A percentile compares a stretch with the other conserved stretches of the same genome.
Conservation (phyloP, 2,888 invertebrate genomes). For the Argyresthia goedartella region DNA sequence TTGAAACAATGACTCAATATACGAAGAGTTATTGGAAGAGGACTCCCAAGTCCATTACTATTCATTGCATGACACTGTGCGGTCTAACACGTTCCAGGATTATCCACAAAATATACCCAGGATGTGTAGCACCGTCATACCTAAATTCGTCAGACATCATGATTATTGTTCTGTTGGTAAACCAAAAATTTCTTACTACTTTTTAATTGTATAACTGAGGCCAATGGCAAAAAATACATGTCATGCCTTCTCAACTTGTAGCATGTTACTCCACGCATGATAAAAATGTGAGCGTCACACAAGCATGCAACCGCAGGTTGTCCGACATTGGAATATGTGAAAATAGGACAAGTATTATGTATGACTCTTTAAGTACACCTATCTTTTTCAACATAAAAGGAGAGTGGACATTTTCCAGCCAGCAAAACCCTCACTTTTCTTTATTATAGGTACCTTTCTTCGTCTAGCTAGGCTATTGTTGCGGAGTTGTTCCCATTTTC, state of each 20-base stretch:
- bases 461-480: constrained; percentile 1
- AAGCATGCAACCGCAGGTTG: neutral
- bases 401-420: neutral
- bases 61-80: constrained; percentile 4
- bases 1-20: neutral
- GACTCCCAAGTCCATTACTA: neutral
- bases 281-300: neutral
- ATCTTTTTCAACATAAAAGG: neutral
- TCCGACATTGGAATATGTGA: too few relatives aligned
- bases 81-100: neutral
- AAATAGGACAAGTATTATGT: too few relatives aligned
- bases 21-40: neutral
- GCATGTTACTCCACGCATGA: neutral
- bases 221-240: neutral
- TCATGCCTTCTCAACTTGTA: neutral
- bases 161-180: neutral
- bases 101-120: neutral
- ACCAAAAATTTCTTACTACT: neutral
- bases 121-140: neutral
- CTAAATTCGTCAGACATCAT: neutral
- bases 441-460: neutral
- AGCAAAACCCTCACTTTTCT: neutral
- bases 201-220: neutral
- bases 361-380: neutral
- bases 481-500: neutral